Evolutionary conservation across 2,888 invertebrate genomes (phyloP).

Genomic region (Rhagonycha lutea): DNA sequence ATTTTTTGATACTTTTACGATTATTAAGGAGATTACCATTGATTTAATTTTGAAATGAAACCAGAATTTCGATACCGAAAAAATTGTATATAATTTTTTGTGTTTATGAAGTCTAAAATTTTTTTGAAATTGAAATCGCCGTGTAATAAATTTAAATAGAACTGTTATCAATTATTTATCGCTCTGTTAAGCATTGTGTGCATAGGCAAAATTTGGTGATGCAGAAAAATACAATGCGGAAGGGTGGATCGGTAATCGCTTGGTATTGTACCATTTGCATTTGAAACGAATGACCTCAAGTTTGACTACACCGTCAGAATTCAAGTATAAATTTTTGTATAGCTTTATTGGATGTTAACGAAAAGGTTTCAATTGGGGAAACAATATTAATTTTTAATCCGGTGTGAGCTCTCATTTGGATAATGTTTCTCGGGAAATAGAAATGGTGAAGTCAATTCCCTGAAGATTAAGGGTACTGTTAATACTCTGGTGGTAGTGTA

Average conservation of each 20-base stretch:
- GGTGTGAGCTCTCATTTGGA: background rate
- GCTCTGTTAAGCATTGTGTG: constrained; percentile 43
- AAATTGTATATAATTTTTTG: background rate
- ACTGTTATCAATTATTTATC: constrained; percentile 50
- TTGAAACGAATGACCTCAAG: constrained; percentile 47
- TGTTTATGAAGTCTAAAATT: constrained; percentile 20
- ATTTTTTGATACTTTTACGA: no score
- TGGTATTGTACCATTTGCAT: constrained; percentile 49
- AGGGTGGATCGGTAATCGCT: constrained; percentile 48
- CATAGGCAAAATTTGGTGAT: constrained; percentile 43
- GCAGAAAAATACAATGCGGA: constrained; percentile 50
- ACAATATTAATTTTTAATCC: background rate
- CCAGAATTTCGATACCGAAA: background rate
- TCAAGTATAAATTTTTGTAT: background rate
- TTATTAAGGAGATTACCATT: background rate
- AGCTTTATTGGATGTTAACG: background rate
- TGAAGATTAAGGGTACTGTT: constrained; percentile 2
- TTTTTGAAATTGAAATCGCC: constrained; percentile 44
- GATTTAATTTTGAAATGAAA: background rate
- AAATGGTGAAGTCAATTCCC: background rate
- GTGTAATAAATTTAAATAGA: constrained; percentile 44
- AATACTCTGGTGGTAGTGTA: constrained; percentile 15
- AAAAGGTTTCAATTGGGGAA: background rate
- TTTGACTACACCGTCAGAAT: constrained; percentile 24
- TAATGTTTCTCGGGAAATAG: background rate